Conservation (phyloP, 2,113 vertebrate genomes). For the Ascaphus truei region DNA sequence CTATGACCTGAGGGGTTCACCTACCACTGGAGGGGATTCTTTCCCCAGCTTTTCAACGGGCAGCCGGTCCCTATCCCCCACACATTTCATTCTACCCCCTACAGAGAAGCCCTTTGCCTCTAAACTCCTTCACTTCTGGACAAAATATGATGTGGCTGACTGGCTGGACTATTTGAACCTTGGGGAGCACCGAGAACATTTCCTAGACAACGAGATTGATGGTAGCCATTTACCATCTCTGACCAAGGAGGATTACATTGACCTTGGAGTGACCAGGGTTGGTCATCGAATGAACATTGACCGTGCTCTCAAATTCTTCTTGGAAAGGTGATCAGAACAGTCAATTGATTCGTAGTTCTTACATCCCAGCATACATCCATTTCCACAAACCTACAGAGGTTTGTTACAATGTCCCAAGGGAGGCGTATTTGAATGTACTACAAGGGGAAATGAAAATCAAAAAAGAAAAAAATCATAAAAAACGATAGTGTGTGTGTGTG, state of each 20-base stretch:
- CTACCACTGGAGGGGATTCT: conserved; percentile 67
- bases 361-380: conserved; percentile 2
- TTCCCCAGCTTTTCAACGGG: conserved; percentile 67
- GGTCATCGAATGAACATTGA: conserved; percentile 95
- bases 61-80: conserved; percentile 80
- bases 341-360: conserved; percentile 11
- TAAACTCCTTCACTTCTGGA: conserved; percentile 89
- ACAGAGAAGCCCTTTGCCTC: conserved; percentile 86
- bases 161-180: conserved; percentile 89
- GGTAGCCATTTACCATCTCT: conserved; percentile 86
- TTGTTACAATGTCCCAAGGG: conserved; percentile 8
- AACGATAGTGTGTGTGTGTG: neutral
- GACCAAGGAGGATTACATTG: conserved; percentile 91
- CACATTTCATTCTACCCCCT: conserved; percentile 80
- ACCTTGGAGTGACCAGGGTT: conserved; percentile 89
- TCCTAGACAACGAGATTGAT: conserved; percentile 95
- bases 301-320: conserved; percentile 80
- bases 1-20: conserved; percentile 63
- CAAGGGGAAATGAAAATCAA: conserved; percentile 3
- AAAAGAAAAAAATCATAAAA: conserved; percentile 31
- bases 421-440: conserved; percentile 27
- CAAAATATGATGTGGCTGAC: conserved; percentile 90
- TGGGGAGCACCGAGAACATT: conserved; percentile 83
- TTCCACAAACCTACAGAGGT: conserved; percentile 4
- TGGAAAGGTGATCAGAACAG: conserved; percentile 84